Percentiles rank a stretch among this genome's conserved stretches.
Conservation (phyloP, 2,797 vertebrate genomes). For the Protonibea diacanthus region DNA sequence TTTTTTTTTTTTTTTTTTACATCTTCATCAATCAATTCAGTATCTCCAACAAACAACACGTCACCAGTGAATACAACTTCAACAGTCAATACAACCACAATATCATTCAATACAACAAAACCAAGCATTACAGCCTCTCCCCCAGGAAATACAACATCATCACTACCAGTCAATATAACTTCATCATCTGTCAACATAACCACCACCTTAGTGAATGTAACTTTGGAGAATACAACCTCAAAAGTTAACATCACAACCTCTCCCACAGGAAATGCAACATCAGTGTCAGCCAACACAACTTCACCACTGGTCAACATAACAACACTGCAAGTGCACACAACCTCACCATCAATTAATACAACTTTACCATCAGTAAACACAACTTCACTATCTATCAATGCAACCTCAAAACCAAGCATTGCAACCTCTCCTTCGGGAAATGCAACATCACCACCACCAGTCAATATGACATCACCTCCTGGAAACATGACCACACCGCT, state of each 20-base stretch:
- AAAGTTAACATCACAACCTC: neutral
- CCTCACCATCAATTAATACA: no score
- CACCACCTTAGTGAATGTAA: no score
- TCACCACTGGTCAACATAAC: neutral
- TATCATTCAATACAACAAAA: neutral
- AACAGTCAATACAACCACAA: neutral
- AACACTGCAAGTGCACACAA: no score
- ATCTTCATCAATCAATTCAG: no score
- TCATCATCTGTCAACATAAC: no score
- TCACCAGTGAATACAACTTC: no score
- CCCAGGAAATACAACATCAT: neutral
- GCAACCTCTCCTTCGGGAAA: neutral
- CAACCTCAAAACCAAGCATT: neutral
- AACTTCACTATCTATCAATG: neutral
- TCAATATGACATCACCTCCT: neutral
- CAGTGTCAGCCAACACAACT: neutral
- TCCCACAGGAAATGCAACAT: no score
- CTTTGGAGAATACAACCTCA: no score
- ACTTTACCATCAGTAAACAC: neutral
- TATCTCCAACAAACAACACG: no score
- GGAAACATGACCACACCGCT: neutral
- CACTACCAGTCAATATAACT: neutral
- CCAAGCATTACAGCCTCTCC: no score
- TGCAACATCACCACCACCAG: neutral
- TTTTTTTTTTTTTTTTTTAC: no score